phyloP scores from a whole-genome alignment of 2,888 invertebrate species.

The Caenorhabditis sulstoni region DNA sequence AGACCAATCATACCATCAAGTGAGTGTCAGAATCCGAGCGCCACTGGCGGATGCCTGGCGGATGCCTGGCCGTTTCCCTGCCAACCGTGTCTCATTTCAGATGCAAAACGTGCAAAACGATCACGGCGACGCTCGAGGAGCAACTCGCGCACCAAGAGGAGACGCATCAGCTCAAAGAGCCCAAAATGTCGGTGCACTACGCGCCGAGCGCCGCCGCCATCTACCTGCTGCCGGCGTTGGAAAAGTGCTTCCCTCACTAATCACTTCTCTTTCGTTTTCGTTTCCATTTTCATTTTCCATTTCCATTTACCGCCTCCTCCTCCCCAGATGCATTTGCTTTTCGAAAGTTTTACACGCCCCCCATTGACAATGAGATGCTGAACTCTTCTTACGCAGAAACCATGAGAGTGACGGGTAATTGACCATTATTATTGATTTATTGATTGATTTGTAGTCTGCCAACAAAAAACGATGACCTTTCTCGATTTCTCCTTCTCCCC shows the following conservation, averaged over 20 bases:
- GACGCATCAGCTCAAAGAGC: conserved; percentile 42
- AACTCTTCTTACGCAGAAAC: no score
- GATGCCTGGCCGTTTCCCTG: no score
- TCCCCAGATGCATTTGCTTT: conserved; percentile 15
- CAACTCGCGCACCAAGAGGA: conserved; percentile 49
- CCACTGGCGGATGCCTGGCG: no score
- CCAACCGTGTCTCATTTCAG: conserved; percentile 21
- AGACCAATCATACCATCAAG: conserved; percentile 53
- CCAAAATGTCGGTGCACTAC: conserved; percentile 61
- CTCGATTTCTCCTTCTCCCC: not conserved
- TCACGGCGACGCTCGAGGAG: conserved; percentile 44
- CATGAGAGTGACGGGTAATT: no score
- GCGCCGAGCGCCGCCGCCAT: conserved; percentile 63
- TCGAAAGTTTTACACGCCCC: no score
- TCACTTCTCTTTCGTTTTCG: conserved; percentile 1
- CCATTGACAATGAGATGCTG: no score
- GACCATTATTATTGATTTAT: no score
- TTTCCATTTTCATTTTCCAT: conserved; percentile 1
- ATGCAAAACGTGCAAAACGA: conserved; percentile 64
- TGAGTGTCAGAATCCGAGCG: conserved; percentile 12
- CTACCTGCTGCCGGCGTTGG: conserved; percentile 52
- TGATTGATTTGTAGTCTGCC: no score
- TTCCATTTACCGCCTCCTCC: not conserved
- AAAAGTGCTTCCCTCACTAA: conserved; percentile 54
- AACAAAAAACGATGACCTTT: not conserved